Evolutionary conservation across 1,140 invertebrate genomes (phyloP).

Genomic region (Calliphora vicina): DNA sequence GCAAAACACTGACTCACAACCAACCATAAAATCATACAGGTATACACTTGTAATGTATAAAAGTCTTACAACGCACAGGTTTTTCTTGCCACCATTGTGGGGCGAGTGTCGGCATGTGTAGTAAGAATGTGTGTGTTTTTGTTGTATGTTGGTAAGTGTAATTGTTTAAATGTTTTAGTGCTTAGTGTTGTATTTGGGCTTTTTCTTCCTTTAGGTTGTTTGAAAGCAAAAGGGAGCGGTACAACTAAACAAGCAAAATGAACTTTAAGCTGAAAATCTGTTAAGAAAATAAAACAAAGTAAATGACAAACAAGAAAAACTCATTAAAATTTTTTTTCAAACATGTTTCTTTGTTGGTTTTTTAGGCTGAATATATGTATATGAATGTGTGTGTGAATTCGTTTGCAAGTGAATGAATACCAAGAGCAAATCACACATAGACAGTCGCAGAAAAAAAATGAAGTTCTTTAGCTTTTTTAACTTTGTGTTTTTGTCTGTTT

Average conservation of each 20-base stretch:
- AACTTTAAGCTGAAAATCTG: slow-evolving; percentile 11
- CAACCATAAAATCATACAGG: not conserved
- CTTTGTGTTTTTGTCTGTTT: too few species aligned
- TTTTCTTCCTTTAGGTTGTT: not conserved
- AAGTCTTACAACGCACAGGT: too few species aligned
- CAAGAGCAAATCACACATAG: not conserved
- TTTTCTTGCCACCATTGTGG: too few species aligned
- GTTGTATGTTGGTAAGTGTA: not conserved
- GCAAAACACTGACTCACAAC: not conserved
- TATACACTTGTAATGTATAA: too few species aligned
- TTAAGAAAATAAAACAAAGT: slow-evolving; percentile 18
- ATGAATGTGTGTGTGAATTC: not conserved
- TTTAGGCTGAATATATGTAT: not conserved
- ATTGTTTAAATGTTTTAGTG: not conserved
- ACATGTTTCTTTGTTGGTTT: not conserved
- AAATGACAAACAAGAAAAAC: slow-evolving; percentile 33
- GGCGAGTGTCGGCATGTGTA: not conserved
- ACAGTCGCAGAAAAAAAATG: not conserved
- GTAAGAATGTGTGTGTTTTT: not conserved
- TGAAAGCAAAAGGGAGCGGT: not conserved
- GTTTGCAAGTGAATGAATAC: not conserved
- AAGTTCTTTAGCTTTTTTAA: not conserved
- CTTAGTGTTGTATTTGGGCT: not conserved
- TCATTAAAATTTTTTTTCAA: slow-evolving; percentile 16
- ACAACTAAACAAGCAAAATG: not conserved